phyloP scores from a whole-genome alignment of 2,113 vertebrate genomes.

The Apodemus sylvaticus region DNA sequence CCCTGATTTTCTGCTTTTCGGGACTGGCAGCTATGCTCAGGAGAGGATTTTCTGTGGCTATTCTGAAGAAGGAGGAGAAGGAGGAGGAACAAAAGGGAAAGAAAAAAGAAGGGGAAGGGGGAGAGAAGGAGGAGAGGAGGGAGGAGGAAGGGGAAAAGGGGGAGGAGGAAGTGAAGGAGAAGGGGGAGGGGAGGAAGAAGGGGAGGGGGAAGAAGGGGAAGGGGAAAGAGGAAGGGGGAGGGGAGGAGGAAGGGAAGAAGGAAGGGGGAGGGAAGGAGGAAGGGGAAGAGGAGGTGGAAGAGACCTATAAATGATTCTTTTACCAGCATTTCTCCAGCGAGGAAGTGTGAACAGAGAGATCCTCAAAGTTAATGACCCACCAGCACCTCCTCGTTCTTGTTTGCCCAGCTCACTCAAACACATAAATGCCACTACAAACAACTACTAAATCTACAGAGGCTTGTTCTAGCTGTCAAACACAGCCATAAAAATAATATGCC shows the following conservation, averaged over 20 bases:
- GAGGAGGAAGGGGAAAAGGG: too few relatives aligned
- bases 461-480: slow-evolving; percentile 79
- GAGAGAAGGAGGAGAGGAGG: too few relatives aligned
- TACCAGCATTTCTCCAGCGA: slow-evolving; percentile 1
- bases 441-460: slow-evolving; percentile 78
- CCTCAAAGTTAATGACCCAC: slow-evolving; percentile 57
- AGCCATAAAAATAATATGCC: slow-evolving; percentile 77
- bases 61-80: not conserved
- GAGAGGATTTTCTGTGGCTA: not conserved
- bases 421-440: slow-evolving; percentile 81
- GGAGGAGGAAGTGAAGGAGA: fast-evolving
- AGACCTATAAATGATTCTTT: slow-evolving; percentile 35
- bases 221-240: not conserved
- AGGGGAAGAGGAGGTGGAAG: not conserved
- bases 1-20: too few relatives aligned
- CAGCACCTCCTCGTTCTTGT: slow-evolving; percentile 64
- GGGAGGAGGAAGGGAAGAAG: not conserved
- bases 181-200: not conserved
- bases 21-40: not conserved
- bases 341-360: slow-evolving; percentile 47
- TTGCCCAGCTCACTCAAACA: slow-evolving; percentile 79
- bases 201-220: not conserved
- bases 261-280: not conserved
- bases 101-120: too few relatives aligned
- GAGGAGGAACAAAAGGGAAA: not conserved